A percentile compares a stretch with the other conserved stretches of the same genome.
Conservation (phyloP, 2,797 vertebrate species). For the Gymnothorax javanicus region DNA sequence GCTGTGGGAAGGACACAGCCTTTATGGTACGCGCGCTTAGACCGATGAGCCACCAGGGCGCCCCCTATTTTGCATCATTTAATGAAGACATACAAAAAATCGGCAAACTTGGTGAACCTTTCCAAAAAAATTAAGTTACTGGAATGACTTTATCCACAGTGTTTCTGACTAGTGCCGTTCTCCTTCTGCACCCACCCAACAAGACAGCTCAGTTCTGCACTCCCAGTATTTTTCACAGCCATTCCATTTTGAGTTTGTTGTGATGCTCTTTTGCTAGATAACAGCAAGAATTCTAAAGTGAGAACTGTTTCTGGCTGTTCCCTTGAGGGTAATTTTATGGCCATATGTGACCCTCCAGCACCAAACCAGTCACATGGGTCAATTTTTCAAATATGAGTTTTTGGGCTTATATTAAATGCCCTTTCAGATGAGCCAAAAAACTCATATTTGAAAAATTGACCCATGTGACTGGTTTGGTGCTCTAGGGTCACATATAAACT, state of each 20-base stretch:
- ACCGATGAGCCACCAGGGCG: too few relatives aligned
- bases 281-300: neutral
- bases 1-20: too few relatives aligned
- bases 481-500: too few relatives aligned
- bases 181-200: neutral
- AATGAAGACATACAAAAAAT: neutral
- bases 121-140: neutral
- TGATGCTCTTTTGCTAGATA: neutral
- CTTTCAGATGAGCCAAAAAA: too few relatives aligned
- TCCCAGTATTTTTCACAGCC: neutral
- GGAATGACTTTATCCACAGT: neutral
- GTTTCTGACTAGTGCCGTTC: neutral
- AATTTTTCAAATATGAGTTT: too few relatives aligned
- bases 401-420: too few relatives aligned
- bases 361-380: too few relatives aligned
- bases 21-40: too few relatives aligned
- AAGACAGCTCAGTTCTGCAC: neutral
- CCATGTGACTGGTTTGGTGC: too few relatives aligned
- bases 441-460: too few relatives aligned
- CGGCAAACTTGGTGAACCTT: neutral
- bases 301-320: neutral
- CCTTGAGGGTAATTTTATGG: neutral
- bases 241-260: neutral
- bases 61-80: too few relatives aligned
- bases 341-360: neutral